Evolutionary conservation across 2,113 vertebrate species (phyloP).

Genomic region (Raja brachyura): DNA sequence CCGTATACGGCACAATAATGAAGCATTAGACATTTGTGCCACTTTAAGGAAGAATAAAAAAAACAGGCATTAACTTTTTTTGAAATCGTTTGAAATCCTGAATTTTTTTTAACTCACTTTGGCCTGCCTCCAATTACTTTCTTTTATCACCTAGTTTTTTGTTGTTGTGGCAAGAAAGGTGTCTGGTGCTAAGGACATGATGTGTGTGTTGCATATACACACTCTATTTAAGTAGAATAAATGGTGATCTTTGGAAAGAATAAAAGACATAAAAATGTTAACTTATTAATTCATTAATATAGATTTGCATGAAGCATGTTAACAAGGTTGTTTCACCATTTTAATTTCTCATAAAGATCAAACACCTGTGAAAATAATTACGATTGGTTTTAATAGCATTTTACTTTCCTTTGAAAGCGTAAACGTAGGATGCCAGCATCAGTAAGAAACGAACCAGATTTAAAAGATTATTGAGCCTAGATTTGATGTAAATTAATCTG

Average conservation of each 20-base stretch:
- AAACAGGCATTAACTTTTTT: neutral
- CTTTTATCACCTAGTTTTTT: neutral
- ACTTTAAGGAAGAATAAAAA: constrained; percentile 1
- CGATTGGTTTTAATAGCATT: neutral
- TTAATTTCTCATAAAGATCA: constrained; percentile 2
- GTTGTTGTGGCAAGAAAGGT: neutral
- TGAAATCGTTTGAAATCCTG: neutral
- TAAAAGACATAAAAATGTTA: neutral
- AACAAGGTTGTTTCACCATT: neutral
- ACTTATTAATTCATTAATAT: neutral
- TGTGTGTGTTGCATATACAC: neutral
- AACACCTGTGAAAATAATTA: neutral
- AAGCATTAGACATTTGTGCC: neutral
- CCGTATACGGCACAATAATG: neutral
- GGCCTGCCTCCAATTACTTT: neutral
- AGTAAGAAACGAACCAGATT: neutral
- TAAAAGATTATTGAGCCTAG: neutral
- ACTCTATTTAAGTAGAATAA: neutral
- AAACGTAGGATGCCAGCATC: neutral
- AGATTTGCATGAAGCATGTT: neutral
- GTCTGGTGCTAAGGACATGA: neutral
- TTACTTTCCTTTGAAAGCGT: neutral
- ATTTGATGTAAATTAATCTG: neutral
- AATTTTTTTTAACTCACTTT: neutral
- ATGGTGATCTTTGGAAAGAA: neutral